These are phyloP conservation scores for Bovichtus variegatus DNA, from an alignment of 2,797 vertebrate species.

Conservation along the genomic window DNA sequence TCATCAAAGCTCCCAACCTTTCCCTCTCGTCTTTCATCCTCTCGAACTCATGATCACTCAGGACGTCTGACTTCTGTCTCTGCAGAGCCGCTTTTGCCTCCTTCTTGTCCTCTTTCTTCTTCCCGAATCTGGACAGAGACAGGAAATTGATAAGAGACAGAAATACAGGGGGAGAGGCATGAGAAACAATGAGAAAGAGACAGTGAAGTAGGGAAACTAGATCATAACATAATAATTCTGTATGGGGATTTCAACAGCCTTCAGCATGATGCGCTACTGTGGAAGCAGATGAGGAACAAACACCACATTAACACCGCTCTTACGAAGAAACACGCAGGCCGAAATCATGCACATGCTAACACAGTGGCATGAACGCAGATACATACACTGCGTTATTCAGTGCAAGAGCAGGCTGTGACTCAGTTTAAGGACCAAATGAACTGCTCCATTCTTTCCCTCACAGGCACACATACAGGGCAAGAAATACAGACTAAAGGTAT, in stretches of 20 bases:
- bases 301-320: conserved; percentile 2
- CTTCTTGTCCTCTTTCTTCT: conserved; percentile 95
- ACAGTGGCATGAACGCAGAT: not conserved
- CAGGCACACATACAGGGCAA: not conserved
- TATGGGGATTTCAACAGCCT: not conserved
- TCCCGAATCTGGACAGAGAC: conserved; percentile 88
- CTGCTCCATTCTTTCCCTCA: conserved; percentile 33
- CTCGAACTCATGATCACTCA: conserved; percentile 90
- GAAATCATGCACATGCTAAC: conserved; percentile 2
- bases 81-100: conserved; percentile 85
- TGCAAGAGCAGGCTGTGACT: conserved; percentile 16
- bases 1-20: conserved; percentile 80
- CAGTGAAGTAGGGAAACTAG: too few species aligned
- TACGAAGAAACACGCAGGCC: too few species aligned
- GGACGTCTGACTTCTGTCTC: conserved; percentile 83
- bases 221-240: too few species aligned
- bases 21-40: conserved; percentile 93
- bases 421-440: conserved; percentile 40
- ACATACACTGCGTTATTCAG: conserved; percentile 12
- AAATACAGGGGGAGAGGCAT: not conserved
- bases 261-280: not conserved
- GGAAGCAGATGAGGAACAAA: conserved; percentile 1
- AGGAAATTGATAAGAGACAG: not conserved
- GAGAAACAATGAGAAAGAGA: not conserved
- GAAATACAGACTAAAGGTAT: not conserved